A percentile compares a stretch with the other conserved stretches of the same genome.
Conservation (phyloP, 1,140 invertebrate genomes). For the Triops cancriformis region DNA sequence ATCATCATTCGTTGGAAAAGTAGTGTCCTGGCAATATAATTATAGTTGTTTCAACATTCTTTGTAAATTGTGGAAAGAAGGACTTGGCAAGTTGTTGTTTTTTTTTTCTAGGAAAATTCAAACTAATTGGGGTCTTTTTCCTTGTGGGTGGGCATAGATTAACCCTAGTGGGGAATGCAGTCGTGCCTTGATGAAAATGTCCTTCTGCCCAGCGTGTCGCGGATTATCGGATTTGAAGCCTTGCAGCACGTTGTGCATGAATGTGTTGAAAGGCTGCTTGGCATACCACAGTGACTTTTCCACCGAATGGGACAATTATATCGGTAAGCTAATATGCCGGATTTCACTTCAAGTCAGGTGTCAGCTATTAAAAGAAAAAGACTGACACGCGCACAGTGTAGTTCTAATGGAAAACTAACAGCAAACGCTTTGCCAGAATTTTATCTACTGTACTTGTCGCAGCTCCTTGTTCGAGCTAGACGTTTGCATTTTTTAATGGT, state of each 20-base stretch:
- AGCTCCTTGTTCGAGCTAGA: no score
- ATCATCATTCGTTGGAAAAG: not conserved
- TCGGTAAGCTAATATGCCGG: conserved; percentile 52
- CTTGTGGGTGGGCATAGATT: conserved; percentile 39
- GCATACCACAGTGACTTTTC: conserved; percentile 73
- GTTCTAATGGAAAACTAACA: no score
- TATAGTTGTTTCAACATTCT: not conserved
- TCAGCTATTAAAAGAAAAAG: no score
- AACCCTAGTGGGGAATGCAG: conserved; percentile 58
- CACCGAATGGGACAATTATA: conserved; percentile 81
- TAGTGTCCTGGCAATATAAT: not conserved
- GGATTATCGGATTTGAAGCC: conserved; percentile 60
- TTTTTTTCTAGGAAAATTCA: not conserved
- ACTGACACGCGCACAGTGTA: no score
- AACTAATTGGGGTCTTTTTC: conserved; percentile 15
- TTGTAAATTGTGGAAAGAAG: not conserved
- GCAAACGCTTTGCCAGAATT: no score
- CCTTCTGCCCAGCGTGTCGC: conserved; percentile 73
- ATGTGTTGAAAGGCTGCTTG: conserved; percentile 83
- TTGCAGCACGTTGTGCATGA: conserved; percentile 79
- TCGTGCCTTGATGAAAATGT: conserved; percentile 69
- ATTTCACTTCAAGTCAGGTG: no score
- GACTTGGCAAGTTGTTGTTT: not conserved
- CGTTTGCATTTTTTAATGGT: no score
- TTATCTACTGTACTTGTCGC: no score